Conservation (phyloP, 2,113 vertebrate genomes). For the Australoheros scitulus region DNA sequence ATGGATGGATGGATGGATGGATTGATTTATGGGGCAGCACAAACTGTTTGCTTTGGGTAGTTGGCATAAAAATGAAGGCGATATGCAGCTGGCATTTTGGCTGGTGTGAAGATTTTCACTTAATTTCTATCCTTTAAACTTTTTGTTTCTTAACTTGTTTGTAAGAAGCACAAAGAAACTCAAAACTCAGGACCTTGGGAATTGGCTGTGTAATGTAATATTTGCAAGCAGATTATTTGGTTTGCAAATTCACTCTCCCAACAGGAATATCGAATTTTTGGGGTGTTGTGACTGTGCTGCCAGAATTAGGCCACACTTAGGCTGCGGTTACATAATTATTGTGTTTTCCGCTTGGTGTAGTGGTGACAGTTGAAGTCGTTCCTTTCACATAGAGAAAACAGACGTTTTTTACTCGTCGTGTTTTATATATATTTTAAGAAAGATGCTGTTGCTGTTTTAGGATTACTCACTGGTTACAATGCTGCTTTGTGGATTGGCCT, state of each 20-base stretch:
- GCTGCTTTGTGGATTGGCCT: slow-evolving; percentile 95
- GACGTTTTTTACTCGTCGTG: neutral
- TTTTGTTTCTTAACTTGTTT: neutral
- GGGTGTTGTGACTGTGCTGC: neutral
- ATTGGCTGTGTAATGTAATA: neutral
- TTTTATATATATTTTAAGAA: neutral
- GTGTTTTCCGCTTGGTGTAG: neutral
- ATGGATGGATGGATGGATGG: neutral
- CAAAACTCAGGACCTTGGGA: neutral
- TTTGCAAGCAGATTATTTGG: neutral
- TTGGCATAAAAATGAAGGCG: neutral
- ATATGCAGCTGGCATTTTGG: neutral
- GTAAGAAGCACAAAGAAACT: neutral
- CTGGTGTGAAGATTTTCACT: neutral
- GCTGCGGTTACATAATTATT: slow-evolving; percentile 19
- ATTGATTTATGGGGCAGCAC: neutral
- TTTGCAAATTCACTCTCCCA: neutral
- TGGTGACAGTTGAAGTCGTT: neutral
- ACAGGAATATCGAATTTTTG: slow-evolving; percentile 27
- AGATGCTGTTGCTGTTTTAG: slow-evolving; percentile 67
- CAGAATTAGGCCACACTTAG: neutral
- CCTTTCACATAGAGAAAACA: neutral
- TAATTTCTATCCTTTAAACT: neutral
- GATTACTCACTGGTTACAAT: slow-evolving; percentile 91
- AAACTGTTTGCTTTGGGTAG: neutral